Percentiles rank a stretch among this genome's conserved stretches.
phyloP scores from a whole-genome alignment of 2,888 invertebrate genomes.

The Drosophila hamatofila region DNA sequence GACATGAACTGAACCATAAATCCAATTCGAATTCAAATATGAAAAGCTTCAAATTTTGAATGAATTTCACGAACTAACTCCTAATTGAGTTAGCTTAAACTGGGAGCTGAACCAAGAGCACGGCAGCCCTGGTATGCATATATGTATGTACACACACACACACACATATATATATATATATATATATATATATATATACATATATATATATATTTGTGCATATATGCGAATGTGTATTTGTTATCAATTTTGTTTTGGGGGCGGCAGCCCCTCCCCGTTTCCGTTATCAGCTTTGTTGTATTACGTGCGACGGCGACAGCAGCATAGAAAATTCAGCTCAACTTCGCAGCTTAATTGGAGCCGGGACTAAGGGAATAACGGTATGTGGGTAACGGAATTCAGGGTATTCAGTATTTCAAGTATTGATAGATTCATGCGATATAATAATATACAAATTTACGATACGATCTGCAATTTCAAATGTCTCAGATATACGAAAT shows the following conservation, averaged over 20 bases:
- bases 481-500: neutral
- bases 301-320: slow-evolving; percentile 10
- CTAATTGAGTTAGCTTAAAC: neutral
- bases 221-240: neutral
- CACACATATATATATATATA: neutral
- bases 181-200: neutral
- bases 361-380: slow-evolving; percentile 14
- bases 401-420: neutral
- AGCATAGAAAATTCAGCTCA: slow-evolving; percentile 31
- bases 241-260: slow-evolving; percentile 34
- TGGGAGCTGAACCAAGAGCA: neutral
- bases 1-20: neutral
- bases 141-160: no score
- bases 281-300: slow-evolving; percentile 40
- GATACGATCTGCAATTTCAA: neutral
- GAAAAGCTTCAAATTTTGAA: neutral
- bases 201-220: neutral
- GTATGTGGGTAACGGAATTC: neutral
- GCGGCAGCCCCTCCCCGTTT: neutral
- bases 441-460: neutral
- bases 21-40: neutral
- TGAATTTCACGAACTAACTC: slow-evolving; percentile 1
- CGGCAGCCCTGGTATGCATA: slow-evolving; percentile 9
- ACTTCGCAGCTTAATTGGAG: slow-evolving; percentile 19
- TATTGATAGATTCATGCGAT: neutral